Base-by-base conservation (phyloP, 2,113 vertebrate species). In the Willisornis vidua region DNA sequence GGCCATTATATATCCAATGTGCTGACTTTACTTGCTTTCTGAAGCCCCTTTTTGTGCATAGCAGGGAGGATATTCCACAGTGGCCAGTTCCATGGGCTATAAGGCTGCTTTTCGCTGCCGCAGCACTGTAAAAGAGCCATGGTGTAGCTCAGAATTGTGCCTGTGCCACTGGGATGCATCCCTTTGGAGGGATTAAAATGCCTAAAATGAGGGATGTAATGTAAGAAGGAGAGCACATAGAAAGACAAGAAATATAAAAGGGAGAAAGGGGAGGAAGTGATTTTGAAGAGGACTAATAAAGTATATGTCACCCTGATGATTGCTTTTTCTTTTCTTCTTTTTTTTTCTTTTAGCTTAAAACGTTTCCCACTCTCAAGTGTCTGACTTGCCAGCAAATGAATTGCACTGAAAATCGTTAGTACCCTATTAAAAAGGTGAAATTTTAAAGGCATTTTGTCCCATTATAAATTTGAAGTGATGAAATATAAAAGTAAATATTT, bases 401-500 rank as follows among this genome's bases (percentile, higher is more conserved):
- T 68, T 87, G 8, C 20, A 66, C 79, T 78, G 85, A 90, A 96
- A 96, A 94, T 85, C 26, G 89, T 75, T 90, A 91, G 41, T 86
- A 91, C 93, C 63, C 39, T 93, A 96, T 96, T 97, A 97, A 93
- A 96, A 97, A 97, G 93, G 96, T 95, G 92, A 94, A 68, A 65
- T 93, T 97, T 95, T 97, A 94, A 93, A 89, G 65, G 39, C 70
- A 67, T 96, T 97, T 94, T 91, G 54, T 65, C 71, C 90, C 66
- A 82, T 95, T 96, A 85, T 85, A 94, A 89, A 97, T 96, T 65
- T 81, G 63, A 96, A 96, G 79, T 86, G 94, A 96, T 97, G 91
- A 98, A 98, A 97, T 96, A 95, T 89, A 96, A 96, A 97, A 97
- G 94, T 97, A 96, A 97, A 97, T 97, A 97, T 97, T 97, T 97